Evolutionary conservation across 2,797 vertebrate genomes (phyloP).

Genomic region (Sphenopsis melanotis): DNA sequence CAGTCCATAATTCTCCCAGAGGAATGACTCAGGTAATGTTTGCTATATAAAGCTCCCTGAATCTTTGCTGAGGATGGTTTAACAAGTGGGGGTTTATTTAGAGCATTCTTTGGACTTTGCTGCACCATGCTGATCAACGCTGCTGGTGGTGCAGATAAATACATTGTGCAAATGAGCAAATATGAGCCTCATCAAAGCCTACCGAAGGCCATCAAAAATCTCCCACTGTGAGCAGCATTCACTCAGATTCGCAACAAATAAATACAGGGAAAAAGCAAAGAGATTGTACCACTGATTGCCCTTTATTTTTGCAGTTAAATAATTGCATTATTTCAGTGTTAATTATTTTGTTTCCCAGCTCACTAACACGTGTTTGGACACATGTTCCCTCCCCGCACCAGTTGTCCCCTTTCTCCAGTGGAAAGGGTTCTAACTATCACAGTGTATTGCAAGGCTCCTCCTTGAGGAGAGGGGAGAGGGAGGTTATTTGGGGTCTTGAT

Average conservation of each 20-base stretch:
- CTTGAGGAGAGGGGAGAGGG: neutral
- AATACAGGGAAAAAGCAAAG: neutral
- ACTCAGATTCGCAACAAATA: slow-evolving; percentile 35
- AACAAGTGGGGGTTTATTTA: slow-evolving; percentile 26
- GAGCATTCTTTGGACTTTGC: neutral
- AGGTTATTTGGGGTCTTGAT: neutral
- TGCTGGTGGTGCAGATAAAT: slow-evolving; percentile 12
- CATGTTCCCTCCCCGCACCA: rapidly evolving
- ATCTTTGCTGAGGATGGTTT: neutral
- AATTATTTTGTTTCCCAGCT: neutral
- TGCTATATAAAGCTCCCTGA: neutral
- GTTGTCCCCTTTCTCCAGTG: rapidly evolving
- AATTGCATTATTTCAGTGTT: neutral
- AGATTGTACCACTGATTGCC: neutral
- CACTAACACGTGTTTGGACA: neutral
- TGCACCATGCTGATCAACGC: neutral
- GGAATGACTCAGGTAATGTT: slow-evolving; percentile 12
- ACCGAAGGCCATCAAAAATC: neutral
- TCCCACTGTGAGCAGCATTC: neutral
- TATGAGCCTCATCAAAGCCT: slow-evolving; percentile 41
- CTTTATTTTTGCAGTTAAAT: neutral
- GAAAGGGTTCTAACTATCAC: neutral
- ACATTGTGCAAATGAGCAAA: slow-evolving; percentile 49
- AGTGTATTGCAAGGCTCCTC: neutral
- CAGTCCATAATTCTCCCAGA: neutral